phyloP scores from a whole-genome alignment of 2,113 vertebrate genomes.

The Neogale vison region DNA sequence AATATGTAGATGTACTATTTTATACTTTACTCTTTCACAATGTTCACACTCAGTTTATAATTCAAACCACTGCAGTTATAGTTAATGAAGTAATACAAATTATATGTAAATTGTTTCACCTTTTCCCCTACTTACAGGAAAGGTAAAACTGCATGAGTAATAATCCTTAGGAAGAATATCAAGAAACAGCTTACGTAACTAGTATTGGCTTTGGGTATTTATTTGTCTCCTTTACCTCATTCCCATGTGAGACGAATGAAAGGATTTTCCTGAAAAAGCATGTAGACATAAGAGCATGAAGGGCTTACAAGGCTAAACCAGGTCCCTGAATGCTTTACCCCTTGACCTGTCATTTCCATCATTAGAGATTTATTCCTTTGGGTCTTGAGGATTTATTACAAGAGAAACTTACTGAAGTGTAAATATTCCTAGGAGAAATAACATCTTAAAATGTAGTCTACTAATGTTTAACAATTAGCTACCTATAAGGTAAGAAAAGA shows the following conservation, averaged over 20 bases:
- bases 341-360: background rate
- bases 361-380: background rate
- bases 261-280: background rate
- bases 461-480: background rate
- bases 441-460: background rate
- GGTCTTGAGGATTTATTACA: background rate
- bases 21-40: conserved; percentile 59
- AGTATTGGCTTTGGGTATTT: background rate
- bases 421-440: background rate
- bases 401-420: conserved; percentile 5
- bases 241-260: background rate
- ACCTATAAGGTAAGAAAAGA: background rate
- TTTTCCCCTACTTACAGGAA: conserved; percentile 48
- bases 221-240: background rate
- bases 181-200: conserved; percentile 10
- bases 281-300: background rate
- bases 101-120: conserved; percentile 61
- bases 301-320: background rate
- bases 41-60: conserved; percentile 62
- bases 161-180: conserved; percentile 34
- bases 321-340: background rate
- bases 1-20: conserved; percentile 30
- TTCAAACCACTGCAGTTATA: conserved; percentile 48
- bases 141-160: conserved; percentile 45
- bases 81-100: conserved; percentile 73